Evolutionary conservation across 2,113 vertebrate genomes (phyloP), one percentile per base, ranked within the genome.

Genomic region (Peromyscus californicus): DNA sequence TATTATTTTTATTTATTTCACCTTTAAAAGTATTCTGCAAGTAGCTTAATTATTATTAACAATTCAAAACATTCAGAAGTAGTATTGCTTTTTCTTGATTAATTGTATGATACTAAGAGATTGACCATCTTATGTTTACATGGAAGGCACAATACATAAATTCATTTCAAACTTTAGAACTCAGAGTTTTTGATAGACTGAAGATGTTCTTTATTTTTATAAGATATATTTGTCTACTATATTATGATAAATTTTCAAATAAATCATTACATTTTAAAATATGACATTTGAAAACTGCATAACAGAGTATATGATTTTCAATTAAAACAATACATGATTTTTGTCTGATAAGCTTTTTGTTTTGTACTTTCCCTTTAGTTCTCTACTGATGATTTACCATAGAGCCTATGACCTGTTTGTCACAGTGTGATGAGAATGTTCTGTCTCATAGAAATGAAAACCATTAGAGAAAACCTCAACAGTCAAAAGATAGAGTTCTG

Each of bases 81-180:
- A 80, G 21, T 74, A 42, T 11, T 80, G 31, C 42, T 84, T 79
- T 39, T 6, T 84, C 19, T 67, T 83, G 22, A 65, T 74, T 19
- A n/a, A 1, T 48, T 89, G 0, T 59, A 7, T 31, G 9, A 65
- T 69, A 63, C 42, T 69, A 85, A 31, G 11, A 83, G 48, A 59
- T n/a, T 72, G 9, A 48, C n/a, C 24, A 17, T 3, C 26, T 93
- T 5, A 63, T 90, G 19, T 42, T 92, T 95, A 24, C 67, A 36
- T 4, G 19, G 10, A 70, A 94, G 57, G 7, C 2, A 63, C 67
- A 39, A 26, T 76, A 57, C 0, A 57, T 84, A 63, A 61, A 63
- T 84, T 93, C 39, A 51, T 84, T 85, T 89, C 26, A 91, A 84
- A 89, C 33, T 85, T 51, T 59, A 48, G 15, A 89, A 92, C 4